A percentile compares a stretch with the other conserved stretches of the same genome.
phyloP scores from a whole-genome alignment of 2,888 invertebrate species.

The Habrosyne pyritoides region DNA sequence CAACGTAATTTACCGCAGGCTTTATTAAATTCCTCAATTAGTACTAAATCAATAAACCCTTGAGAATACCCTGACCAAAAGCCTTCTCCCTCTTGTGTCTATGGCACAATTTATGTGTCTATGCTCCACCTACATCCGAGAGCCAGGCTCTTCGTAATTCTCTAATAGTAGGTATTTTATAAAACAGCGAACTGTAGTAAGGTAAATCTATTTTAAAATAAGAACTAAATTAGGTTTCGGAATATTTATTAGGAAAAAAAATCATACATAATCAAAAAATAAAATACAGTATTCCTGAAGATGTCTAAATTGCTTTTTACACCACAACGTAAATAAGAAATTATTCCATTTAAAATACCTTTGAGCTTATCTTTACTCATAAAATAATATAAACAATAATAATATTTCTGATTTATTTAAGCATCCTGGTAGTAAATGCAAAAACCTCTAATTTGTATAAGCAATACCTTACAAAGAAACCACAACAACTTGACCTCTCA shows the following conservation, averaged over 20 bases:
- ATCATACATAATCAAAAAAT: too few species aligned
- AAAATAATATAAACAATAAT: not conserved
- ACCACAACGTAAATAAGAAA: not conserved
- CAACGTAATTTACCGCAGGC: not conserved
- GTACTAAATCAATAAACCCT: not conserved
- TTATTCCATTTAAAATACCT: not conserved
- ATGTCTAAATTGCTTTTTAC: not conserved
- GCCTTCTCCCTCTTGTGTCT: not conserved
- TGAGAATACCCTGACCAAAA: not conserved
- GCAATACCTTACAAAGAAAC: conserved; percentile 15
- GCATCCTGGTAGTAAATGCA: not conserved
- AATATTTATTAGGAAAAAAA: too few species aligned
- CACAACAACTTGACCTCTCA: conserved; percentile 13
- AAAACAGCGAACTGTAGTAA: not conserved
- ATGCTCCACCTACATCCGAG: not conserved
- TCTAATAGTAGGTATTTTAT: not conserved
- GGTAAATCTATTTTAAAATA: too few species aligned
- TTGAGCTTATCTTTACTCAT: not conserved
- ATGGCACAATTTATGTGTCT: not conserved
- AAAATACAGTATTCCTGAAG: too few species aligned
- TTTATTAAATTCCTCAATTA: not conserved
- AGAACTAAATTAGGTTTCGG: too few species aligned
- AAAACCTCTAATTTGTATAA: not conserved
- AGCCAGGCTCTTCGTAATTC: too few species aligned
- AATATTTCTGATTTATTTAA: not conserved